A percentile compares a stretch with the other conserved stretches of the same genome.
phyloP scores from a whole-genome alignment of 2,797 vertebrate species.

The Echeneis naucrates region DNA sequence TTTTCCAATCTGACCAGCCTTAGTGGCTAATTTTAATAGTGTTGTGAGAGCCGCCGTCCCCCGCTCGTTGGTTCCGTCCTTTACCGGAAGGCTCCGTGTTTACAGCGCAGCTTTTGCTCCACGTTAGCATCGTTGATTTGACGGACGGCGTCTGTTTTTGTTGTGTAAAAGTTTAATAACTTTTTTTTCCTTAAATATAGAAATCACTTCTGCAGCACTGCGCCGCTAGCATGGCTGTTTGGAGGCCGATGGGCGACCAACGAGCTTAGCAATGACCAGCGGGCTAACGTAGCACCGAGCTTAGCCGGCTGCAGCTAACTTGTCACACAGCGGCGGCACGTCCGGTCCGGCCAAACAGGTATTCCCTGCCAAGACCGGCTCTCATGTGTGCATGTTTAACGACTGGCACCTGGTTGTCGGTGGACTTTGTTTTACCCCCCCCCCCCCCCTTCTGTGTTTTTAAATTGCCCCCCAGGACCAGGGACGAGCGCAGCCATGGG shows the following conservation, averaged over 20 bases:
- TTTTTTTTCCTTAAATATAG: too few species aligned
- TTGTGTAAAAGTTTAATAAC: background rate
- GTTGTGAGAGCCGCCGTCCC: accelerated
- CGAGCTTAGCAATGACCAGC: slow-evolving; percentile 63
- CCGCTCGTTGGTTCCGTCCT: slow-evolving; percentile 54
- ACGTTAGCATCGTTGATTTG: slow-evolving; percentile 48
- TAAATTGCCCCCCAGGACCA: slow-evolving; percentile 29
- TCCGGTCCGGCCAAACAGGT: slow-evolving; percentile 41
- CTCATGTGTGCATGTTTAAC: background rate
- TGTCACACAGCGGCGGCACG: background rate
- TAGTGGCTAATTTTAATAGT: background rate
- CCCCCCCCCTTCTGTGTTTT: background rate
- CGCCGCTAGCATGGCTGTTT: slow-evolving; percentile 28
- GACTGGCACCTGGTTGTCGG: background rate
- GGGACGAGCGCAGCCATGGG: slow-evolving; percentile 85
- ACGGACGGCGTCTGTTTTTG: background rate
- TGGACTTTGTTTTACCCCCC: background rate
- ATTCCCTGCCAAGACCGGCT: background rate
- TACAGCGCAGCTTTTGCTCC: slow-evolving; percentile 63
- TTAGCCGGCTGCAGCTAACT: slow-evolving; percentile 67
- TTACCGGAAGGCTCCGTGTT: slow-evolving; percentile 81
- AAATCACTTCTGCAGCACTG: background rate
- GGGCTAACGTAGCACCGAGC: slow-evolving; percentile 68
- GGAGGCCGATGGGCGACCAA: slow-evolving; percentile 20
- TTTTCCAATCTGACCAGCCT: accelerated